Base-by-base conservation (phyloP, 2,113 vertebrate genomes). In the Chaenocephalus aceratus region DNA sequence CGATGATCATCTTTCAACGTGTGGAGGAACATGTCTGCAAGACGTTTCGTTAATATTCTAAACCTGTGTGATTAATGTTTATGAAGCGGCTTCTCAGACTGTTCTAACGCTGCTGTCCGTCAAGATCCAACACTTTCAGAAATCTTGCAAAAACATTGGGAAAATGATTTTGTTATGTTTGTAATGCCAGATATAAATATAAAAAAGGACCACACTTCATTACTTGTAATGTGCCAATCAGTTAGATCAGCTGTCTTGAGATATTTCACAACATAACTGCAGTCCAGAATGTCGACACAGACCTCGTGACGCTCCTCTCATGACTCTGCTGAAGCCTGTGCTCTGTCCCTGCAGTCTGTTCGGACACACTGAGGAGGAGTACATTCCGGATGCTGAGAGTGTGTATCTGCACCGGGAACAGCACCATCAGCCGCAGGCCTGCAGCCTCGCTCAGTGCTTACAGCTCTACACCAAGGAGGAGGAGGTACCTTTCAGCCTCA, bases 401-500 rank as follows among this genome's bases (percentile, higher is more conserved):
- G 97, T 99, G 77, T 98, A 97, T 82, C 93, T 97, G 92, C 97
- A 99, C 93, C 93, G 93, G 88, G 96, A 98, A 83, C 96, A 96
- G 10, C 98, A 99, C 82, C 97, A 97, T 59, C 97, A 99, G 91
- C 97, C 98, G 11, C 98, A 98, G 89, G 96, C 95, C 80, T 99
- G 98, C 95, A 98, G 96, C 78, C 96, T 99, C 46, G 96, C 98
- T 74, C 98, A 99, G 93, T 99, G 98, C 94, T 98, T 99, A 88
- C 97, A 99, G 85, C 97, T 99, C 48, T 99, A 99, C 95, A 99
- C 98, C 90, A 99, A 99, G 96, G 98, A 99, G 94, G 98, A 99
- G 66, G 97, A 98, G 97, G 98, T 99, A 90, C 83, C 45, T 16
- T 45, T 18, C 13, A 2, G 45, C 3, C 36, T 41, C 36, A 41